Evolutionary conservation across 2,797 vertebrate genomes (phyloP).

Genomic region (Sus cebifrons): DNA sequence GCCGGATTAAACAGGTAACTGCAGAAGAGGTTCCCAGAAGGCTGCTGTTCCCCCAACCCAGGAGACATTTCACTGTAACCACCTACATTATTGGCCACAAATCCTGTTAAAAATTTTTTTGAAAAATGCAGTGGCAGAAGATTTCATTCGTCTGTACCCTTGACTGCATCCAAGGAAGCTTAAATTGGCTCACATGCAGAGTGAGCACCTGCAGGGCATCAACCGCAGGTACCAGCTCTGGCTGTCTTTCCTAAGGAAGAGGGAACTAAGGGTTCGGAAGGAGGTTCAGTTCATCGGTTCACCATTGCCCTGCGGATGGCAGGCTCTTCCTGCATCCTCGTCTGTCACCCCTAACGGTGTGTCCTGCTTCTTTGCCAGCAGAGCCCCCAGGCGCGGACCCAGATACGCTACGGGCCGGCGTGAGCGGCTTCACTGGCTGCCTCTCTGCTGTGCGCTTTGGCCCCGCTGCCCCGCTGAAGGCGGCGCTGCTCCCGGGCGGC

Average conservation of each 20-base stretch:
- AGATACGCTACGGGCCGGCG: constrained; percentile 92
- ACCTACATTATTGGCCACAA: background rate
- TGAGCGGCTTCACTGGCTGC: constrained; percentile 94
- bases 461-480: constrained; percentile 94
- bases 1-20: background rate
- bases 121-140: no score
- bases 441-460: constrained; percentile 95
- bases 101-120: background rate
- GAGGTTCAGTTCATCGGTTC: constrained; percentile 57
- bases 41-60: background rate
- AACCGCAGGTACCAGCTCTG: background rate
- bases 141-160: rapidly evolving
- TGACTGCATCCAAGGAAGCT: background rate
- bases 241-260: constrained; percentile 45
- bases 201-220: background rate
- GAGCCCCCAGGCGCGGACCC: constrained; percentile 91
- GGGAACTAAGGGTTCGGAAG: background rate
- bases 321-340: rapidly evolving
- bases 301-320: background rate
- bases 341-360: constrained; percentile 80
- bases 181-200: rapidly evolving
- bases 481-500: constrained; percentile 91
- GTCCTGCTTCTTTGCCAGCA: constrained; percentile 84
- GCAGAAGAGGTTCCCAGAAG: background rate
- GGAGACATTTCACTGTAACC: background rate